Evolutionary conservation across 2,797 vertebrate species (phyloP).

Genomic region (Moxostoma hubbsi): DNA sequence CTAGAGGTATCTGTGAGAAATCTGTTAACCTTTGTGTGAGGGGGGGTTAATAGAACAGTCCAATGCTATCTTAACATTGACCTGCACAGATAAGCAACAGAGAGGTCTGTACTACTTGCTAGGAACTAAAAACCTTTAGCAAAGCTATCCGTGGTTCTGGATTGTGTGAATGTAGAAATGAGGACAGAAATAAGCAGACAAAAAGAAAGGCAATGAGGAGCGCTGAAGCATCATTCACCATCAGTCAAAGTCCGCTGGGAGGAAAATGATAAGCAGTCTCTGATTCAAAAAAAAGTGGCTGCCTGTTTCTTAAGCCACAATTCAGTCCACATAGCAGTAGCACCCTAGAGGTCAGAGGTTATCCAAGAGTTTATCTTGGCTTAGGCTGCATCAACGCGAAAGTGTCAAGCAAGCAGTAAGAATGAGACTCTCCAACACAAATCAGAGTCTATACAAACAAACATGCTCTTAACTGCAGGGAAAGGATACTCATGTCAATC

Average conservation of each 20-base stretch:
- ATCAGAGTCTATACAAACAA: slow-evolving; percentile 31
- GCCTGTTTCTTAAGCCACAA: slow-evolving; percentile 34
- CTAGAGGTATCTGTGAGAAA: slow-evolving; percentile 7
- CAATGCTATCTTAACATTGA: slow-evolving; percentile 41
- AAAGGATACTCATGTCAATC: slow-evolving; percentile 37
- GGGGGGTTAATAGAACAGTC: not conserved
- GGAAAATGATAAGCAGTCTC: slow-evolving; percentile 53
- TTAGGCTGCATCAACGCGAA: slow-evolving; percentile 38
- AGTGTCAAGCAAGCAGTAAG: slow-evolving; percentile 34
- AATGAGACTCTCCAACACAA: slow-evolving; percentile 24
- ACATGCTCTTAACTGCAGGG: slow-evolving; percentile 16
- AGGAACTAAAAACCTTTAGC: slow-evolving; percentile 15
- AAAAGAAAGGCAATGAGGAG: slow-evolving; percentile 11
- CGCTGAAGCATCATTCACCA: slow-evolving; percentile 54
- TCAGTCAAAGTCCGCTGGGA: slow-evolving; percentile 28
- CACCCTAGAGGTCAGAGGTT: slow-evolving; percentile 48
- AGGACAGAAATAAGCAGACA: not conserved
- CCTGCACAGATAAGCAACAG: slow-evolving; percentile 11
- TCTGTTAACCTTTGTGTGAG: slow-evolving; percentile 8
- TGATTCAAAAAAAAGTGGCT: slow-evolving; percentile 43
- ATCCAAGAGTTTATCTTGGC: slow-evolving; percentile 55
- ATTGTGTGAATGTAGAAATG: slow-evolving; percentile 19
- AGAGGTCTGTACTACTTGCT: slow-evolving; percentile 3
- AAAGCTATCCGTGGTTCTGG: slow-evolving; percentile 28
- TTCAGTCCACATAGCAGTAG: slow-evolving; percentile 41